Evolutionary conservation across 2,113 vertebrate genomes (phyloP).

Genomic region (Neopipo cinnamomea): DNA sequence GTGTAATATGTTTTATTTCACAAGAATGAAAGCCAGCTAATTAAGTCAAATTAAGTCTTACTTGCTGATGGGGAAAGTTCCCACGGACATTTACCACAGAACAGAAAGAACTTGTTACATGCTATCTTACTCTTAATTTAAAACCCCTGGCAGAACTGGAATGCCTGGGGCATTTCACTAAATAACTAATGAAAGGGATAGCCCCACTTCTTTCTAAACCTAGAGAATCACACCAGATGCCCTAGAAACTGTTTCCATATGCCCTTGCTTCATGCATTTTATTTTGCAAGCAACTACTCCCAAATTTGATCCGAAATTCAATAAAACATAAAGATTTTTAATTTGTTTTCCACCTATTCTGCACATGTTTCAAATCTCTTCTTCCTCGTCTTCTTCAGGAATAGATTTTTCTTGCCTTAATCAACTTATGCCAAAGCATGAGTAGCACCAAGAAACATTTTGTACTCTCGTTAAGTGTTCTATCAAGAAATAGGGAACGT

Average conservation of each 20-base stretch:
- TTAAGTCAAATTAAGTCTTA: neutral
- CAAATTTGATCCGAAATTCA: neutral
- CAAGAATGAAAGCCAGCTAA: neutral
- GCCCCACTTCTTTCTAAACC: neutral
- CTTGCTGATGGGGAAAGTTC: neutral
- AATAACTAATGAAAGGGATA: neutral
- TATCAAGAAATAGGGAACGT: neutral
- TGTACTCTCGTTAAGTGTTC: slow-evolving; percentile 24
- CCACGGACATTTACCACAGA: neutral
- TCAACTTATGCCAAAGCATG: slow-evolving; percentile 35
- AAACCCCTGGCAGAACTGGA: neutral
- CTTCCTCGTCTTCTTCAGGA: neutral
- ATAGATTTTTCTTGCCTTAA: slow-evolving; percentile 30
- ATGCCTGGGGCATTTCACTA: neutral
- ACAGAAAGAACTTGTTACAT: neutral
- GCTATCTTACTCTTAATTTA: neutral
- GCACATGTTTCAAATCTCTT: neutral
- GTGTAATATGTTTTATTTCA: neutral
- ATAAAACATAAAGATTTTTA: neutral
- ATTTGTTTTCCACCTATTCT: slow-evolving; percentile 16
- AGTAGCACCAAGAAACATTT: slow-evolving; percentile 37
- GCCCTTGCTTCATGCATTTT: neutral
- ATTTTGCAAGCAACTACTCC: neutral
- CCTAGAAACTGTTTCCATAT: neutral
- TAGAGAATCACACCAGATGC: neutral